Conservation (phyloP, 2,113 vertebrate species). For the Hippocampus mohnikei region DNA sequence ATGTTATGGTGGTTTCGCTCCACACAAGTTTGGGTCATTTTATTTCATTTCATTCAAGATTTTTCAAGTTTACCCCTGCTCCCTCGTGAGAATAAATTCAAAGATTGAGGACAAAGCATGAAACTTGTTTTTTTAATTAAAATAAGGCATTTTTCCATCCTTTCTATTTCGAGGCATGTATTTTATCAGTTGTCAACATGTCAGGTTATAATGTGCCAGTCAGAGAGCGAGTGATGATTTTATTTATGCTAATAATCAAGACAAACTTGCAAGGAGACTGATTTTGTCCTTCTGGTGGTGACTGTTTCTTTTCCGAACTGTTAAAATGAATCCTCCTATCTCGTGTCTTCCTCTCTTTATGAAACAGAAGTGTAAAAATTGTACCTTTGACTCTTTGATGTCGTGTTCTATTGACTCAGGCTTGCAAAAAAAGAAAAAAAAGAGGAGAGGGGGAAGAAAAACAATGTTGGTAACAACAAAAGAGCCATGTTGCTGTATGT, state of each 20-base stretch:
- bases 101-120: not conserved
- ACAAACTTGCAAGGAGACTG: conserved; percentile 1
- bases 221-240: conserved; percentile 12
- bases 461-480: conserved; percentile 18
- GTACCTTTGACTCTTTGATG: conserved; percentile 51
- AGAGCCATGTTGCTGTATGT: conserved; percentile 59
- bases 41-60: not conserved
- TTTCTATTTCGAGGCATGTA: not conserved
- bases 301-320: conserved; percentile 59
- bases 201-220: not conserved
- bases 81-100: not conserved
- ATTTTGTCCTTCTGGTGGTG: conserved; percentile 52
- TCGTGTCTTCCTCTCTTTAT: conserved; percentile 67
- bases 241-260: conserved; percentile 16
- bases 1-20: not conserved
- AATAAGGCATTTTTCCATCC: not conserved
- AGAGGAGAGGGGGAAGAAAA: conserved; percentile 13
- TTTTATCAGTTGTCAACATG: not conserved
- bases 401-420: conserved; percentile 71
- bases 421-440: conserved; percentile 51
- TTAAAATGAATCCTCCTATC: conserved; percentile 47
- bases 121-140: not conserved
- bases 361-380: conserved; percentile 66
- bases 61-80: not conserved
- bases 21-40: not conserved